Evolutionary conservation across 2,888 invertebrate species (phyloP), one percentile per base, ranked within the genome.

Genomic region (Dasysyrphus albostriatus): DNA sequence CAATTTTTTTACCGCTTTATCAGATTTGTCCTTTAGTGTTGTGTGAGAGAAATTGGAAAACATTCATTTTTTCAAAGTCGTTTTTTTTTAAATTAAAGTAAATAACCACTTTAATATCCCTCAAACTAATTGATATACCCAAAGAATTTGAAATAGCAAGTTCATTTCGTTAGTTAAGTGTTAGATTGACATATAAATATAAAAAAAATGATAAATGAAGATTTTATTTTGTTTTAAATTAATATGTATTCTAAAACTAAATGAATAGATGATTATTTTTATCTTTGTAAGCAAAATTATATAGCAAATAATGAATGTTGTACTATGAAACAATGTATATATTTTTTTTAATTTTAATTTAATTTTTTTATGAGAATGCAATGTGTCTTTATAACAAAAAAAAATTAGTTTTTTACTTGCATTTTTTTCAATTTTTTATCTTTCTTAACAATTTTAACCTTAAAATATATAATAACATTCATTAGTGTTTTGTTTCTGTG

Each of bases 161-260:
- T 32, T 32, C 14, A n/a, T 32, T 56, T 37, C 10, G 34, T 39
- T 24, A 59, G 39, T 58, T 58, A 3, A 59, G 44, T 63, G 63
- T 63, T 63, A 63, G 16, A 32, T 59, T 63, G n/a, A 63, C 63
- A 63, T 42, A 14, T 19, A 63, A 44, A 63, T 63, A 8, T n/a
- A n/a, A 63, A 24, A 44, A 42, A 19, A 32, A 63, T 63, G 44
- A 47, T n/a, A 29, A 44, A 63, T 63, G 44, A 44, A 63, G 29
- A 44, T 14, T 42, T 61, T 61, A 61, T 24, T 42, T 32, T 54
- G 1, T 5, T 42, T 16, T 19, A 29, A 37, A 44, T 42, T 44
- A 63, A 29, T 9, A 24, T 16, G 7, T 44, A 10, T 44, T 44
- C n/a, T 32, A 32, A 29, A 63, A 63, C 32, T 29, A 44, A 32